Base-by-base conservation (phyloP, 2,797 vertebrate genomes). In the Sebastes hubbsi region DNA sequence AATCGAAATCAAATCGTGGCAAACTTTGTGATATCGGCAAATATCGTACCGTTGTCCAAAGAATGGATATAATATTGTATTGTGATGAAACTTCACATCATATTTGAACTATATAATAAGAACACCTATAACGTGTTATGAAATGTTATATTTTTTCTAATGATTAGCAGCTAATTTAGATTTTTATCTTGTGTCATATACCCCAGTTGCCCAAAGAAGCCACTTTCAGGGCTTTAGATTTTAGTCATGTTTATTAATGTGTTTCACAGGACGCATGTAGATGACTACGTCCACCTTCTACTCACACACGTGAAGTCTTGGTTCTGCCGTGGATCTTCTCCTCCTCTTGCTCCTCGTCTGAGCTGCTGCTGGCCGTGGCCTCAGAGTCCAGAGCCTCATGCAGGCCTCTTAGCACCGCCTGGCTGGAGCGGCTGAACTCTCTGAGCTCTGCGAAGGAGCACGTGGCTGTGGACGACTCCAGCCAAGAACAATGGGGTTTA, bases 301-400 rank as follows among this genome's bases (percentile, higher is more conserved):
- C 98, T 98, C 96, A 99, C 98, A 92, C 80, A 87, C 94, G 82
- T 81, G 84, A 62, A 76, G 90, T 75, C 84, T 88, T 92, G 88
- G 82, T 93, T 87, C 88, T 70, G 88, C 91, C 30, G 64, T 68
- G 84, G 25, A n/a, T 49, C 42, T 89, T 94, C 62, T 95, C 94
- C 14, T 80, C 69, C 36, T 90, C 92, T 82, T 87, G 88, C 69
- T 98, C 98, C 8, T 99, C 97, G 66, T 98, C 98, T 75, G 98
- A 98, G 94, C 98, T 98, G 94, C 97, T 98, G 96, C 96, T 97
- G 77, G 94, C 97, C 0, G 98, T 99, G 77, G 96, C 97, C 71
- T 99, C 98, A 0, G 98, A 99, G 94, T 99, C 98, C 93, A 98
- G 87, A 75, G 92, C 94, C 78, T 95, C 94, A 94, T 97, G 95